These are phyloP conservation scores for Oncorhynchus gorbuscha DNA, from an alignment of 2,113 vertebrate species.

Conservation along the genomic window DNA sequence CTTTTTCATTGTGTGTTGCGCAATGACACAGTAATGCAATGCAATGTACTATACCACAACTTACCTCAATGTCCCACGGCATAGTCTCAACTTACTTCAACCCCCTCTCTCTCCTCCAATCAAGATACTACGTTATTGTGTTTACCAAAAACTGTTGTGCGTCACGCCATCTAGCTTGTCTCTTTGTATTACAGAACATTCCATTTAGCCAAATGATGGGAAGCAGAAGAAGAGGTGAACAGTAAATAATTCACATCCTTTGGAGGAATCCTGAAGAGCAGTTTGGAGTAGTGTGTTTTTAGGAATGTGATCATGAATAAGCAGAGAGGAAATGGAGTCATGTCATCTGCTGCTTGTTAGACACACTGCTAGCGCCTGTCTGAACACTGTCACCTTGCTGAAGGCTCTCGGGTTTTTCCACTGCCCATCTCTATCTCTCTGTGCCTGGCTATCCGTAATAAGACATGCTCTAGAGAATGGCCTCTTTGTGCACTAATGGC, in stretches of 20 bases:
- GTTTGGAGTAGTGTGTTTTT: background rate
- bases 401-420: too few relatives aligned
- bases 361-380: too few relatives aligned
- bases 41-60: too few relatives aligned
- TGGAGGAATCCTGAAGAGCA: background rate
- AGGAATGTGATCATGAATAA: background rate
- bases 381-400: too few relatives aligned
- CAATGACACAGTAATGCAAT: too few relatives aligned
- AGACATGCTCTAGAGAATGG: too few relatives aligned
- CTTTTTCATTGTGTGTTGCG: too few relatives aligned
- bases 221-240: background rate
- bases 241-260: background rate
- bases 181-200: background rate
- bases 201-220: background rate
- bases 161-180: background rate
- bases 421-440: too few relatives aligned
- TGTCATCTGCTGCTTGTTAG: background rate
- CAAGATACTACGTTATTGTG: background rate
- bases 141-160: background rate
- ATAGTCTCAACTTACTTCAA: too few relatives aligned
- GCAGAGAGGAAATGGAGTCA: background rate
- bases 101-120: too few relatives aligned
- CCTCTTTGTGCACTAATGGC: conserved; percentile 3
- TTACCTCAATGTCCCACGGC: too few relatives aligned
- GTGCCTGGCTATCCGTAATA: too few relatives aligned